Base-by-base conservation (phyloP, 2,113 vertebrate species). In the Egretta garzetta region DNA sequence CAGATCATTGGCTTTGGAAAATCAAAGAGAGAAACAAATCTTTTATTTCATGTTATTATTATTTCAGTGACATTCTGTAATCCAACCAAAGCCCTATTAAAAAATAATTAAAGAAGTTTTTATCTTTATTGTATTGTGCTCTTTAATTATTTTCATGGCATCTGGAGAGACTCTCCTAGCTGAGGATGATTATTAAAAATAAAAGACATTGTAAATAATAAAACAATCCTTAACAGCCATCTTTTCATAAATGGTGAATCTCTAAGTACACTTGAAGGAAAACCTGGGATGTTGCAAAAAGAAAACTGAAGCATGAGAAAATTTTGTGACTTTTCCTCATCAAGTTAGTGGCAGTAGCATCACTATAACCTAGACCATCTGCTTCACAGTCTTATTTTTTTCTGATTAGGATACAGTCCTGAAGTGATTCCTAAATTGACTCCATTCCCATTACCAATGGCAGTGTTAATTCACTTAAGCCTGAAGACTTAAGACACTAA, bases 11-110 rank as follows among this genome's bases (percentile, higher is more conserved):
- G n/a, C 73, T 87, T 81, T 87, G 26, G 24, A 87, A 94, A 94
- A 87, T 64, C 47, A 81, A 74, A 91, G 75, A 86, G 52, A 88
- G 22, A 86, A 94, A 81, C 35, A 53, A 75, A 72, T 72, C 39
- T 79, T 84, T 91, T 85, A 58, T 95, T 96, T 85, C 14, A 24
- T 82, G 7, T 52, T 93, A 35, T 86, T 95, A 93, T 86, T 91
- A 80, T 93, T 96, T 84, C 70, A 91, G 41, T 75, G 73, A 79
- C 9, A 49, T 64, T 75, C 50, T 87, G 24, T 93, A 97, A 93
- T 93, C 47, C 66, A 90, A 85, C 8, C 9, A 91, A 90, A 96
- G 20, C 15, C 32, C 35, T 41, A 45, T 47, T 56, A 90, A 86
- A 87, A 93, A 47, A 62, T 43, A 91, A 94, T 91, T 71, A 77